Evolutionary conservation across 2,113 vertebrate species (phyloP), one percentile per base, ranked within the genome.

Genomic region (Ptilonorhynchus violaceus): DNA sequence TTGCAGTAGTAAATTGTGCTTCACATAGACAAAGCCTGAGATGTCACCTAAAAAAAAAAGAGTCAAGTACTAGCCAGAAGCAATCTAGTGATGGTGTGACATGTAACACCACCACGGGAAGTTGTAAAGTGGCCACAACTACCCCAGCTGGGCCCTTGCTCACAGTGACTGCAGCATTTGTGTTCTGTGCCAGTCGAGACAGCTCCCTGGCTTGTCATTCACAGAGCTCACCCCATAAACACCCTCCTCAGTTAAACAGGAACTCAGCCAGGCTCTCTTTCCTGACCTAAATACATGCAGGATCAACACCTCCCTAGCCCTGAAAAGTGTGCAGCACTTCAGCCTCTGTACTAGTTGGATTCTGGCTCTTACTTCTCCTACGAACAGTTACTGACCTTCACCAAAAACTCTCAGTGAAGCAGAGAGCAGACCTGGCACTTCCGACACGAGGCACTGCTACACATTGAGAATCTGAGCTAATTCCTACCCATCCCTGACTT

Each of bases 251-350:
- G 59, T 8, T 73, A 37, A 76, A 88, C 52, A 94, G 35, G 78
- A 83, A 79, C 20, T 11, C 50, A 73, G 75, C 30, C 49, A 9
- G 35, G 60, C 70, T 93, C 90, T 85, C 42, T 70, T 88, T 85
- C 53, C 85, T 73, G 58, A 83, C 85, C 67, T 83, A 83, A 85
- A 76, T 19, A 68, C 64, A 59, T 1, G 1, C 66, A 74, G 85
- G 60, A 89, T 60, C 64, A 75, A 60, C 69, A 72, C 77, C 35
- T 82, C 89, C n/a, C 77, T 19, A 22, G 74, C 60, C 60, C 69
- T 60, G 42, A 23, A 39, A 70, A 78, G 73, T 3, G 9, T 4
- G 18, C 77, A 63, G 60, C 70, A 49, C 37, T 67, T 83, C 85
- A 74, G 39, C 21, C 58, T 41, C 56, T 31, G 23, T 11, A 22